phyloP scores from a whole-genome alignment of 2,888 invertebrate genomes.

The Hirtodrosophila confusa region DNA sequence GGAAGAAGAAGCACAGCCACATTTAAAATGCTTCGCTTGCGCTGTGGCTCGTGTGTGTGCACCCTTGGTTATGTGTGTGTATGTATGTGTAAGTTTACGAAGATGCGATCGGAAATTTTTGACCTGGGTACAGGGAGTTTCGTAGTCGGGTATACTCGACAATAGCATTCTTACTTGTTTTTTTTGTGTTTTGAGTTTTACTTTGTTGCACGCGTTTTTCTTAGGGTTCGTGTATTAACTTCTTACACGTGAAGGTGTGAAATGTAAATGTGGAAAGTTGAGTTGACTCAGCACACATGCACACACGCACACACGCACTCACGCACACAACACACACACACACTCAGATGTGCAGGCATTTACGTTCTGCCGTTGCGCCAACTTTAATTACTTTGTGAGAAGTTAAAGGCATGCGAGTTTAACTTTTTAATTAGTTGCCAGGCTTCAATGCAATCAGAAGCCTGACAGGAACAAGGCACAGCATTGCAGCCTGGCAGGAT shows the following conservation, averaged over 20 bases:
- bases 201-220: conserved; percentile 43
- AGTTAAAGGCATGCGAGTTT: conserved; percentile 74
- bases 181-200: conserved; percentile 33
- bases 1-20: too few species aligned
- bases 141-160: too few species aligned
- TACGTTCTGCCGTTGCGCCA: conserved; percentile 60
- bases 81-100: too few species aligned
- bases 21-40: too few species aligned
- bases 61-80: too few species aligned
- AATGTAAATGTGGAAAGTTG: conserved; percentile 70
- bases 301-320: conserved; percentile 15
- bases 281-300: conserved; percentile 44
- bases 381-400: conserved; percentile 75
- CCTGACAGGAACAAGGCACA: conserved; percentile 18
- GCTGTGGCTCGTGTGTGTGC: too few species aligned
- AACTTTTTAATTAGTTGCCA: conserved; percentile 76
- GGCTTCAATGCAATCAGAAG: conserved; percentile 69
- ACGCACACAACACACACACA: conserved; percentile 11
- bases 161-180: too few species aligned
- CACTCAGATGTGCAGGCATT: conserved; percentile 41
- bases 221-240: conserved; percentile 59
- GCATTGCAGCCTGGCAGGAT: conserved; percentile 5
- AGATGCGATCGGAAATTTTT: too few species aligned
- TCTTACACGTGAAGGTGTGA: conserved; percentile 67
- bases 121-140: too few species aligned